Evolutionary conservation across 2,113 vertebrate genomes (phyloP), one percentile per base, ranked within the genome.

Genomic region (Malurus melanocephalus): DNA sequence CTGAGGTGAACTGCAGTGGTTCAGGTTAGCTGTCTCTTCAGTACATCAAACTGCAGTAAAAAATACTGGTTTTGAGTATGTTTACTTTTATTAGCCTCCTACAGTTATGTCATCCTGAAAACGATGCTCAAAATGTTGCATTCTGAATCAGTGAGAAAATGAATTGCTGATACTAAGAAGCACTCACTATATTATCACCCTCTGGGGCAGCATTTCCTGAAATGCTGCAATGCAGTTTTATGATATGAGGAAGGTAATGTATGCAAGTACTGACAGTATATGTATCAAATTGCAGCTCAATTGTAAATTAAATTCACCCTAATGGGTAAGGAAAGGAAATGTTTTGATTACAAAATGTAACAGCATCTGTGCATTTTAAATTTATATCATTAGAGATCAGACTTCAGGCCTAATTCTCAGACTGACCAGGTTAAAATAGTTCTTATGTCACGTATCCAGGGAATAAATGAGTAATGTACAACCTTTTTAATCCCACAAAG

Each of bases 261-360:
- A 88, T 91, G 59, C 46, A 72, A 61, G 78, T 67, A 75, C 35
- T 68, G 72, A 80, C 91, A 5, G 24, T 52, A 23, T 18, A 40
- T 19, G 40, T 61, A 71, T 87, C 20, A 51, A 78, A 12, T 80
- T 67, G n/a, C 79, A 91, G 30, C 40, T 81, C 67, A 88, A 66
- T 46, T 67, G 52, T 94, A 93, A 95, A 88, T 90, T 57, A 91
- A 89, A 87, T 81, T 89, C 69, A 77, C 30, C 53, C 71, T 59
- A 84, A 94, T 60, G 22, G 11, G 11, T 68, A 85, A 89, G 33
- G 56, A 88, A 94, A 92, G 38, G 42, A 93, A 96, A 93, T 86
- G 85, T 92, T 96, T 93, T 64, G 56, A 53, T 56, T 88, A 49
- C 12, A 92, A 90, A 92, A 87, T 80, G 40, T 20, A 88, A 28